Percentiles rank a stretch among this genome's conserved stretches.
Conservation (phyloP, 1,140 invertebrate genomes). For the Tetramorium simillimum region DNA sequence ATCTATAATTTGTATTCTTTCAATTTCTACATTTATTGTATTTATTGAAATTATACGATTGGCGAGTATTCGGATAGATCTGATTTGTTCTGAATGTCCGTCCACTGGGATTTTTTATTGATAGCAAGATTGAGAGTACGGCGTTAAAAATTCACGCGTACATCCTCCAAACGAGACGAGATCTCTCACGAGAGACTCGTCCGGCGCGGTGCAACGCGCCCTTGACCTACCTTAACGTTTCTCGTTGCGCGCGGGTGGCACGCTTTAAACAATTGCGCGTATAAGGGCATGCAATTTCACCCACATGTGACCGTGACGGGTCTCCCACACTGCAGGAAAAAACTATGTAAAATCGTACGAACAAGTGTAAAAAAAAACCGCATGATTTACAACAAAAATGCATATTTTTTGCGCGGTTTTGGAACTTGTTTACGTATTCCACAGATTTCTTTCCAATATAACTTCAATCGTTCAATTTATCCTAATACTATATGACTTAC, state of each 20-base stretch:
- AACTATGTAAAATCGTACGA: background rate
- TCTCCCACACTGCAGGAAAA: constrained; percentile 16
- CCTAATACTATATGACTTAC: background rate
- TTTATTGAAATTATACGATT: background rate
- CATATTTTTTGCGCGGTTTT: background rate
- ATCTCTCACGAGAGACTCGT: constrained; percentile 26
- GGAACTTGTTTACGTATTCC: background rate
- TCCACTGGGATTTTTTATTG: background rate
- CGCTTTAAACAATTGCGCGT: constrained; percentile 62
- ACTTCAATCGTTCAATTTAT: constrained; percentile 16
- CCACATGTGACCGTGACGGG: constrained; percentile 64
- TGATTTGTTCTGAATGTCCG: background rate
- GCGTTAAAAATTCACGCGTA: background rate
- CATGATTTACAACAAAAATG: background rate
- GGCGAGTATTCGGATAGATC: background rate
- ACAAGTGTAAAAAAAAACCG: background rate
- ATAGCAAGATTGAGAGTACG: background rate
- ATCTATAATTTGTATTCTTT: background rate
- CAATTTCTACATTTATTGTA: background rate
- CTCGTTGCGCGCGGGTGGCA: constrained; percentile 55
- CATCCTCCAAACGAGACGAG: background rate
- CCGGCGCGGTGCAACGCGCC: constrained; percentile 41
- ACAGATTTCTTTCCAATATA: background rate
- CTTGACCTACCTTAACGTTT: constrained; percentile 74
- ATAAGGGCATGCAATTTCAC: constrained; percentile 70